phyloP scores from a whole-genome alignment of 2,888 invertebrate species.

The Bellardia pandia region DNA sequence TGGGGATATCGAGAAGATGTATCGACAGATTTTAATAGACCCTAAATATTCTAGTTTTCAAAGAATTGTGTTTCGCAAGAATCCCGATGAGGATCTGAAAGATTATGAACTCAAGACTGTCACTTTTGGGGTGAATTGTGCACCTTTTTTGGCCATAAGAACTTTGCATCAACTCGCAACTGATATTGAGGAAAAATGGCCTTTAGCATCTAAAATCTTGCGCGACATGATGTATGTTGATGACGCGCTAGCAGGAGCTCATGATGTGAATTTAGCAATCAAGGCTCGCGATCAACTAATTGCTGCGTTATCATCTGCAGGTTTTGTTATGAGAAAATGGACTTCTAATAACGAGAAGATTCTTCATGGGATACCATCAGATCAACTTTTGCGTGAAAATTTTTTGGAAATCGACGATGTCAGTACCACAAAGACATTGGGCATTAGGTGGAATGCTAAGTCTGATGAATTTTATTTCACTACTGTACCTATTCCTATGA shows the following conservation, averaged over 20 bases:
- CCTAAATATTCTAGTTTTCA: slow-evolving; percentile 4
- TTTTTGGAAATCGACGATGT: slow-evolving; percentile 7
- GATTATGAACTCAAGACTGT: slow-evolving; percentile 25
- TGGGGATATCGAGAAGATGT: slow-evolving; percentile 43
- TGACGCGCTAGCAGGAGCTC: slow-evolving; percentile 25
- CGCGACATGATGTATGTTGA: slow-evolving; percentile 33
- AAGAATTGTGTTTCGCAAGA: not conserved
- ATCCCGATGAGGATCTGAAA: not conserved
- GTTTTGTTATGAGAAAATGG: not conserved
- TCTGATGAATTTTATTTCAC: not conserved
- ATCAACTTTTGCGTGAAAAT: not conserved
- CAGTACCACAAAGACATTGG: slow-evolving; percentile 11
- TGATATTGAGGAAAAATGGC: slow-evolving; percentile 27
- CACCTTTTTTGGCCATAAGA: slow-evolving; percentile 27
- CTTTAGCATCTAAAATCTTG: slow-evolving; percentile 6
- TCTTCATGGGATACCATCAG: not conserved
- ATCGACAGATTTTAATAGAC: not conserved
- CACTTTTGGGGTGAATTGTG: slow-evolving; percentile 11
- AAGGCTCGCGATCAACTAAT: not conserved
- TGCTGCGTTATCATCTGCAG: not conserved
- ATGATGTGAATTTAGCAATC: slow-evolving; percentile 17
- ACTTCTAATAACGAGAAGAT: not conserved
- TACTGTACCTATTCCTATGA: not conserved
- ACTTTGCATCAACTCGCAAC: slow-evolving; percentile 11
- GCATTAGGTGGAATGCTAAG: slow-evolving; percentile 19